phyloP scores from a whole-genome alignment of 2,113 vertebrate species.

The Strix uralensis region DNA sequence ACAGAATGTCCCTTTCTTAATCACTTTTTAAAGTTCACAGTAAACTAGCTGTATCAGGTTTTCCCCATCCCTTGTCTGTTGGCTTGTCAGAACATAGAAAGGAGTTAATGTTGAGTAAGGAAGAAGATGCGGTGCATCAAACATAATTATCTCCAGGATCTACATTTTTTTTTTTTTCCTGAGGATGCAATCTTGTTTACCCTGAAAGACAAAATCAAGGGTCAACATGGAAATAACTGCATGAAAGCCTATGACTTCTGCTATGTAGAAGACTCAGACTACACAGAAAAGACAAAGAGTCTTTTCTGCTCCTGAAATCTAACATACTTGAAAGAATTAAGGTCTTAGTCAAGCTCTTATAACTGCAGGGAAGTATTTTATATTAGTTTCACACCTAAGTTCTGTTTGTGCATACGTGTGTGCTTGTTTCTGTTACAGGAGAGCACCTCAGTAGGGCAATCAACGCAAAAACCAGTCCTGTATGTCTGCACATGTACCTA shows the following conservation, averaged over 20 bases:
- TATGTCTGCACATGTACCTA: neutral
- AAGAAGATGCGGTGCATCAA: neutral
- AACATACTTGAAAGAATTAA: slow-evolving; percentile 21
- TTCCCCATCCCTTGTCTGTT: neutral
- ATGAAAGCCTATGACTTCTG: neutral
- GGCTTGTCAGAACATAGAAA: neutral
- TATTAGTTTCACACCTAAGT: neutral
- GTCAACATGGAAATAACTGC: neutral
- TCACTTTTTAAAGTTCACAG: neutral
- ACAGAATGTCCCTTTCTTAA: neutral
- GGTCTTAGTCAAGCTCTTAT: neutral
- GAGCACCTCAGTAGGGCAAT: neutral
- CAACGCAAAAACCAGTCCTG: neutral
- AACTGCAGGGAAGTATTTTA: neutral
- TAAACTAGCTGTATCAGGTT: neutral
- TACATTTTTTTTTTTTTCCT: neutral
- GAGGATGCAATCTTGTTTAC: neutral
- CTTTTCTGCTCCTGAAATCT: neutral
- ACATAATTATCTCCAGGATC: neutral
- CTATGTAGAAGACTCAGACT: neutral
- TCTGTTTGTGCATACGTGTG: neutral
- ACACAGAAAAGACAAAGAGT: neutral
- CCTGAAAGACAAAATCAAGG: slow-evolving; percentile 6
- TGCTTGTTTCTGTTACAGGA: neutral
- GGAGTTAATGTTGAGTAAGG: neutral